Conservation (phyloP, 1,140 invertebrate species). For the Musca domestica region DNA sequence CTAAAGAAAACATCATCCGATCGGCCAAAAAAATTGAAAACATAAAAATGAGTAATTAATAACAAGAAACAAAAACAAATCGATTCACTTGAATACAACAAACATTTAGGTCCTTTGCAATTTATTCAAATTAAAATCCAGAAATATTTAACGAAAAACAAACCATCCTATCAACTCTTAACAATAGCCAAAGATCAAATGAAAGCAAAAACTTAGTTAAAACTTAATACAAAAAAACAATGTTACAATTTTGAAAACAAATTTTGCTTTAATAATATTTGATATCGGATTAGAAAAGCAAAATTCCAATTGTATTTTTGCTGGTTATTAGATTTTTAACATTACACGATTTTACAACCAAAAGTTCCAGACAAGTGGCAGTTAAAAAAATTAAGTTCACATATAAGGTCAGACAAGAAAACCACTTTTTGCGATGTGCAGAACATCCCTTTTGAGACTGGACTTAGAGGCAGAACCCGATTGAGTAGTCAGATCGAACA, state of each 20-base stretch:
- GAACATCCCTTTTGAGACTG: too few species aligned
- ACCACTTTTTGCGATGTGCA: too few species aligned
- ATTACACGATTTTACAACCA: too few species aligned
- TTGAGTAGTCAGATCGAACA: too few species aligned
- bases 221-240: conserved; percentile 2
- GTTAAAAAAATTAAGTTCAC: too few species aligned
- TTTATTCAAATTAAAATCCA: not conserved
- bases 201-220: not conserved
- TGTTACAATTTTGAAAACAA: conserved; percentile 5
- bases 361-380: too few species aligned
- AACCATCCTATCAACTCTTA: conserved; percentile 8
- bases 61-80: conserved; percentile 4
- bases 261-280: conserved; percentile 6
- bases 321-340: not conserved
- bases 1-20: too few species aligned
- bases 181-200: conserved; percentile 20
- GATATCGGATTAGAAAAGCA: not conserved
- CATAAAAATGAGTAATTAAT: not conserved
- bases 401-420: too few species aligned
- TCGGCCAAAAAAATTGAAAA: too few species aligned
- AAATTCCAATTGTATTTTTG: conserved; percentile 7
- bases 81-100: not conserved
- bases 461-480: too few species aligned
- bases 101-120: conserved; percentile 19
- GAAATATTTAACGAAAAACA: conserved; percentile 7